Evolutionary conservation across 2,113 vertebrate genomes (phyloP), one percentile per base, ranked within the genome.

Genomic region (Panurus biarmicus): DNA sequence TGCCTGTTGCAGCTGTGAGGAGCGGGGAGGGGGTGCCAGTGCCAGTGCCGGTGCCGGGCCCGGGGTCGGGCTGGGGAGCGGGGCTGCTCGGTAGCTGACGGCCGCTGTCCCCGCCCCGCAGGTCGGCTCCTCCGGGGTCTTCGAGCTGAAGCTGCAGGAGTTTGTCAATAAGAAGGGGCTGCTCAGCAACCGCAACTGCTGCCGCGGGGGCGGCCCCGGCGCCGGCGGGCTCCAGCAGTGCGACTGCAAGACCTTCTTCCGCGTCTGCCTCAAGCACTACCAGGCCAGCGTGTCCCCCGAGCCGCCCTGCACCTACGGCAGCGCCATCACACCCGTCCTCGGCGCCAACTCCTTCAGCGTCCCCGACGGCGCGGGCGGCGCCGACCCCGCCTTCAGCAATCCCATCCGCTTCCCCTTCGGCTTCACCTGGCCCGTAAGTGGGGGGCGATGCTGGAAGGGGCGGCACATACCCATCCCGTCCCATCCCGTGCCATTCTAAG

Each of bases 351-450:
- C 99, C 83, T 99, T 99, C 98, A 98, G 98, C 96, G 98, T 99
- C 50, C 98, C 99, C 6, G 99, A 99, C 75, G 98, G 97, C 57
- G 51, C 94, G 53, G 98, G 98, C 74, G 97, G 98, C 17, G 79
- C 95, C 17, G 99, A 99, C 88, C 98, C 97, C 25, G 96, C 98
- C 54, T 99, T 99, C 97, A 98, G 97, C 97, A 99, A 99, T 94
- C 99, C 99, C 44, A 98, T 99, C 87, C 98, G 97, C 80, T 99
- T 99, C 94, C 97, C 98, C 47, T 99, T 99, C 61, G 98, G 98
- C 83, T 99, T 99, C 98, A 99, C 99, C 69, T 99, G 99, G 99
- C 99, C 99, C 94, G 99, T 99, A 97, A 99, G 99, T 98, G 72
- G 26, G 19, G 67, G 60, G 8, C 2, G 42, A 60, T 33, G 48